Evolutionary conservation across 2,113 vertebrate species (phyloP).

Genomic region (Trachemys scripta): DNA sequence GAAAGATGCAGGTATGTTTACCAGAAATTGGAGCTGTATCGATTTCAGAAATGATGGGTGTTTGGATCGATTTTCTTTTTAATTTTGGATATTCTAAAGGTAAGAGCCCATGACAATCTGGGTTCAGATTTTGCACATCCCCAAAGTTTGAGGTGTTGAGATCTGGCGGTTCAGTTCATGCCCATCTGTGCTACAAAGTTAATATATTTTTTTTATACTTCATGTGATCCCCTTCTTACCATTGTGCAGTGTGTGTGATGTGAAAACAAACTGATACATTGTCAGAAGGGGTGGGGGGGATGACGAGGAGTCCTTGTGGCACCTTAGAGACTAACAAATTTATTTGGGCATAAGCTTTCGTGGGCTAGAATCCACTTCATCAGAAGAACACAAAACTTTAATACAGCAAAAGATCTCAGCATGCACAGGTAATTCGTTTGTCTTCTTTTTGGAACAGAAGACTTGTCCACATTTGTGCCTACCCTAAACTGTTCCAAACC

Average conservation of each 20-base stretch:
- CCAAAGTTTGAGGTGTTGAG: not conserved
- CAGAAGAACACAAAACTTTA: not conserved
- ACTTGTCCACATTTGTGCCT: not conserved
- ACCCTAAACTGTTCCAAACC: not conserved
- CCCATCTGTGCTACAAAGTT: rapidly evolving
- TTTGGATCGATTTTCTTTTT: not conserved
- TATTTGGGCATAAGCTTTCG: no score
- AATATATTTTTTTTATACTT: not conserved
- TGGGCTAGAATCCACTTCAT: no score
- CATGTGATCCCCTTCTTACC: not conserved
- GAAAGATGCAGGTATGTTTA: not conserved
- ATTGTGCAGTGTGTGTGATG: not conserved
- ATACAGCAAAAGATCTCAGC: not conserved
- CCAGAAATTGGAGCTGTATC: not conserved
- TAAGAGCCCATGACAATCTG: not conserved
- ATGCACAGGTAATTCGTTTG: not conserved
- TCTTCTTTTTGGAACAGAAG: not conserved
- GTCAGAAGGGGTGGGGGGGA: rapidly evolving
- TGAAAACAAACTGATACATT: not conserved
- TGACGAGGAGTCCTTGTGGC: no score
- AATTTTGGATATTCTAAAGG: not conserved
- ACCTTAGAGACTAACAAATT: no score
- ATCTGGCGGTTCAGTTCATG: not conserved
- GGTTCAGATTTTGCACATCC: not conserved
- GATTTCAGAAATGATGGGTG: not conserved